phyloP scores from a whole-genome alignment of 37 sponge, comb jelly and placozoan species.

The Geodia barretti region DNA sequence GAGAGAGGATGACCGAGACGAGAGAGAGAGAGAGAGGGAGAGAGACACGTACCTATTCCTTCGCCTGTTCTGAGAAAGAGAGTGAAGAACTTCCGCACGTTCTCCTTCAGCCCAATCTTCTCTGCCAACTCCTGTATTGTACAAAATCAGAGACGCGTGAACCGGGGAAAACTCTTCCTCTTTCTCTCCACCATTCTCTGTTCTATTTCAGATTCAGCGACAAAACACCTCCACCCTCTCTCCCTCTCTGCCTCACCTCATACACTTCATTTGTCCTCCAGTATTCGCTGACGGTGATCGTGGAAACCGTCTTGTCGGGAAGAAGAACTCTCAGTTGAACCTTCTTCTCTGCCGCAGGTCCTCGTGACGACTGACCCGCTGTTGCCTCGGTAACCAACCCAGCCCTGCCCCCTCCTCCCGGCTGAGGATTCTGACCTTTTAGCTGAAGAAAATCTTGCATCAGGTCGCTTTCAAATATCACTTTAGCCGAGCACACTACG shows the following conservation, averaged over 20 bases:
- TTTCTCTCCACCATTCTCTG: too few relatives aligned
- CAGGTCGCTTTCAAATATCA: constrained; percentile 81
- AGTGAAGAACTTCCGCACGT: constrained; percentile 50
- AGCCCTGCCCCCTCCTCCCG: background rate
- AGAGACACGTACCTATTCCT: constrained; percentile 53
- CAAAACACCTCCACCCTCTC: background rate
- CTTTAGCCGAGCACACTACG: constrained; percentile 70
- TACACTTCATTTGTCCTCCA: constrained; percentile 57
- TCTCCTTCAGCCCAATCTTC: constrained; percentile 43
- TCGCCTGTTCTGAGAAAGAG: constrained; percentile 47
- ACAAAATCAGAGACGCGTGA: background rate
- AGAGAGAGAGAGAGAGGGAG: constrained; percentile 6
- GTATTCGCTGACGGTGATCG: constrained; percentile 40
- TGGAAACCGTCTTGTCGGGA: constrained; percentile 37
- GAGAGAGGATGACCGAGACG: background rate
- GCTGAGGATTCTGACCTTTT: background rate
- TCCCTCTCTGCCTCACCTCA: constrained; percentile 28
- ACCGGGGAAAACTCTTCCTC: too few relatives aligned
- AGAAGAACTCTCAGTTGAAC: constrained; percentile 40
- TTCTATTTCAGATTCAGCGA: background rate
- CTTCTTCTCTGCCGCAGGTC: background rate
- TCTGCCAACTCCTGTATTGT: constrained; percentile 38
- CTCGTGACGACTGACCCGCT: background rate
- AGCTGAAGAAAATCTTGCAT: constrained; percentile 83
- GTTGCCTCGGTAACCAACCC: background rate